A percentile compares a stretch with the other conserved stretches of the same genome.
Evolutionary conservation across 2,888 invertebrate genomes (phyloP).

Genomic region (Drosophila meridiana): DNA sequence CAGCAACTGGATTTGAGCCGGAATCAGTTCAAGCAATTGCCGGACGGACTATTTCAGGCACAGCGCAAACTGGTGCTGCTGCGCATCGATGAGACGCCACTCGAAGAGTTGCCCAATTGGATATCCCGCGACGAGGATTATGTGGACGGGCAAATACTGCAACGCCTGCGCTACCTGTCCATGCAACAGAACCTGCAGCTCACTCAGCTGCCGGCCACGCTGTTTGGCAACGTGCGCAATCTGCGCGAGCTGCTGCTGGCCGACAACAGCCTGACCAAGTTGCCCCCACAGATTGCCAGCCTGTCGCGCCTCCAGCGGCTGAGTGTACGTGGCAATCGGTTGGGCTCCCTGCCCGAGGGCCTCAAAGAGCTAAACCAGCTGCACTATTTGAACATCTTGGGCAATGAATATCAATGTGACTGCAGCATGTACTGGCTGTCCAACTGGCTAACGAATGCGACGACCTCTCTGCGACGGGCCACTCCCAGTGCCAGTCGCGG

Average conservation of each 20-base stretch:
- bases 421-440: slow-evolving; percentile 93
- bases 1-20: slow-evolving; percentile 87
- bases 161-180: slow-evolving; percentile 88
- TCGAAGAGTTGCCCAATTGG: slow-evolving; percentile 87
- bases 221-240: slow-evolving; percentile 87
- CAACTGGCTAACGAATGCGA: slow-evolving; percentile 86
- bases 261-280: slow-evolving; percentile 88
- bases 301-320: slow-evolving; percentile 86
- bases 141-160: slow-evolving; percentile 84
- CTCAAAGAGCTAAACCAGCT: slow-evolving; percentile 88
- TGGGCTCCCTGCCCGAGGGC: slow-evolving; percentile 90
- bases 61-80: slow-evolving; percentile 88
- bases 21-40: slow-evolving; percentile 87
- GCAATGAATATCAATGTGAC: slow-evolving; percentile 94
- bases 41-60: slow-evolving; percentile 88
- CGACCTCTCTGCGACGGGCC: slow-evolving; percentile 72
- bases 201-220: slow-evolving; percentile 87
- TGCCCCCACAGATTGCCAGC: slow-evolving; percentile 85
- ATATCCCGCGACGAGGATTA: slow-evolving; percentile 85
- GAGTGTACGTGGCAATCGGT: slow-evolving; percentile 89
- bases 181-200: slow-evolving; percentile 88
- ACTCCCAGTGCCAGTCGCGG: slow-evolving; percentile 82
- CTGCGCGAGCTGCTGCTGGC: slow-evolving; percentile 89
- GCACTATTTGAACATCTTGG: slow-evolving; percentile 88
- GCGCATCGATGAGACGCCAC: slow-evolving; percentile 88